Percentiles rank a stretch among this genome's conserved stretches.
Conservation (phyloP, 2,113 vertebrate genomes). For the Amblyornis subalaris region DNA sequence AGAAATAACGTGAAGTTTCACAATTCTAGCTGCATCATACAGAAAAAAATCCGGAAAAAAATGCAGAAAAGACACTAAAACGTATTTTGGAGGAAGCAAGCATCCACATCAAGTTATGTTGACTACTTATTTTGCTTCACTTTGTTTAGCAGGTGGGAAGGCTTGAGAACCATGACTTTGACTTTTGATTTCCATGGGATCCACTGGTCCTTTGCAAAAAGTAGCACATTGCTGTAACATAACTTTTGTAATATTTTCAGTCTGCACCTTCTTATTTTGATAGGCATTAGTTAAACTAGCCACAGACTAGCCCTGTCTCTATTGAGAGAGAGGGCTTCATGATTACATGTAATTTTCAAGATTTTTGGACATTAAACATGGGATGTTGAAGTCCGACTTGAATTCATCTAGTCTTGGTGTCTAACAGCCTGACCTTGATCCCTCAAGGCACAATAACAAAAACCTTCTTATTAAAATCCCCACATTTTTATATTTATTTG, state of each 20-base stretch:
- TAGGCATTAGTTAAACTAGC: not conserved
- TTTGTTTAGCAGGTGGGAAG: not conserved
- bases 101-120: not conserved
- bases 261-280: not conserved
- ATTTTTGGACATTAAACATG: not conserved
- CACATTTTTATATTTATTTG: not conserved
- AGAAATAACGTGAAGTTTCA: not conserved
- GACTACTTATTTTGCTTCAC: not conserved
- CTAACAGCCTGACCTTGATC: not conserved
- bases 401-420: not conserved
- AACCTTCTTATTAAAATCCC: rapidly evolving
- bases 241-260: not conserved
- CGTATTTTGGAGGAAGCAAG: not conserved
- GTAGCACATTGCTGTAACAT: not conserved
- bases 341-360: not conserved
- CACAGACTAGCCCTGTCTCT: not conserved
- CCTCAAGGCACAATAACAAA: not conserved
- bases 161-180: not conserved
- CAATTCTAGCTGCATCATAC: not conserved
- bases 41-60: not conserved
- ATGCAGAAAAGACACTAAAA: not conserved
- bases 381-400: not conserved
- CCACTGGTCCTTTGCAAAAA: not conserved
- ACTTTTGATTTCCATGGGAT: not conserved
- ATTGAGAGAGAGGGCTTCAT: not conserved